phyloP scores from a whole-genome alignment of 2,113 vertebrate species.

The Enhydra lutris region DNA sequence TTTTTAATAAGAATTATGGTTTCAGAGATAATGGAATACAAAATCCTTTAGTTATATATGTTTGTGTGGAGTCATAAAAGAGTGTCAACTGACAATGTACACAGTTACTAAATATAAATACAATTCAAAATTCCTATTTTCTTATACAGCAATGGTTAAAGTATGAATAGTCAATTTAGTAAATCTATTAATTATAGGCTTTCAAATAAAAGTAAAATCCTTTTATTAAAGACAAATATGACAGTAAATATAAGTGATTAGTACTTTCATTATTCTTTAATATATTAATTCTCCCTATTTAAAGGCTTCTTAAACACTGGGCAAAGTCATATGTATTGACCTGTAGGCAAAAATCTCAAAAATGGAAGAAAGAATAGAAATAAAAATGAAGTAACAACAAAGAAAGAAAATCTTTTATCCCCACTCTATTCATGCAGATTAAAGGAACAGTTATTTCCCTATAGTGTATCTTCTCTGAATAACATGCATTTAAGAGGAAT shows the following conservation, averaged over 20 bases:
- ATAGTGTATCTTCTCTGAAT: slow-evolving; percentile 5
- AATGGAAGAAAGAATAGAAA: slow-evolving; percentile 51
- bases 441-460: slow-evolving; percentile 17
- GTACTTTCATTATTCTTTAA: slow-evolving; percentile 24
- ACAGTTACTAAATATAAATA: slow-evolving; percentile 19
- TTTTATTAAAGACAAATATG: slow-evolving; percentile 21
- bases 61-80: slow-evolving; percentile 12
- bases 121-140: slow-evolving; percentile 35
- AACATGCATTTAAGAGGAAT: background rate
- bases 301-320: background rate
- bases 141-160: slow-evolving; percentile 4
- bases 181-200: slow-evolving; percentile 12
- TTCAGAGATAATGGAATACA: slow-evolving; percentile 38
- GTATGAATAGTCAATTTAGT: slow-evolving; percentile 20
- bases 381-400: slow-evolving; percentile 14
- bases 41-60: background rate
- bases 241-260: background rate
- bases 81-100: background rate
- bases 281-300: slow-evolving; percentile 40
- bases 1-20: slow-evolving; percentile 34
- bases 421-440: background rate
- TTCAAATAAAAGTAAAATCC: slow-evolving; percentile 46
- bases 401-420: background rate
- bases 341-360: slow-evolving; percentile 38
- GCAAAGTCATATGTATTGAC: slow-evolving; percentile 34